phyloP scores from a whole-genome alignment of 2,113 vertebrate genomes.

The Zosterops hypoxanthus region DNA sequence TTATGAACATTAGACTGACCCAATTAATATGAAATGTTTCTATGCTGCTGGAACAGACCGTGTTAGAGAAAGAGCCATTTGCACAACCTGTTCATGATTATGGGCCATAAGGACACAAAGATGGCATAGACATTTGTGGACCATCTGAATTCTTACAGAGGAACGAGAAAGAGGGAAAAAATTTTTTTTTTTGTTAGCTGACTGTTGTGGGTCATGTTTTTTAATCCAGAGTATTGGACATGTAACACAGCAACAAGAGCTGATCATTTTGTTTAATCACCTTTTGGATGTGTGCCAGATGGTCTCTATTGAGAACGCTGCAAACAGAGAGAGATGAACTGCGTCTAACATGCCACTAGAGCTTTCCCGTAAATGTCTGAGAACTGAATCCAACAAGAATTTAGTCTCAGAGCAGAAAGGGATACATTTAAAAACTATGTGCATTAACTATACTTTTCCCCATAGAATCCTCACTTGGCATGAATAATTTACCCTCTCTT shows the following conservation, averaged over 20 bases:
- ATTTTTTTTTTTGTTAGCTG: conserved; percentile 68
- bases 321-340: conserved; percentile 86
- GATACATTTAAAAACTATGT: conserved; percentile 99
- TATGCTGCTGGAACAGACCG: conserved; percentile 83
- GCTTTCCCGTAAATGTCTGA: conserved; percentile 96
- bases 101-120: conserved; percentile 88
- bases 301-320: conserved; percentile 86
- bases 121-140: conserved; percentile 81
- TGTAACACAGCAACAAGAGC: conserved; percentile 90
- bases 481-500: conserved; percentile 99
- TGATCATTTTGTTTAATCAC: conserved; percentile 99
- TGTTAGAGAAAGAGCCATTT: conserved; percentile 81
- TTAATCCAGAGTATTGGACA: conserved; percentile 88
- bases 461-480: conserved; percentile 97
- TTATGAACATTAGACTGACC: conserved; percentile 88
- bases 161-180: background rate
- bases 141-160: conserved; percentile 80
- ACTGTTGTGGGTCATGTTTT: conserved; percentile 84
- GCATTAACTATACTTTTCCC: conserved; percentile 99
- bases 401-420: conserved; percentile 91
- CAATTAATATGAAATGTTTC: conserved; percentile 86
- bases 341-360: conserved; percentile 90
- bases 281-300: conserved; percentile 96
- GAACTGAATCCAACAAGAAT: conserved; percentile 98
- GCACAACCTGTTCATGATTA: conserved; percentile 89